A percentile compares a stretch with the other conserved stretches of the same genome.
Evolutionary conservation across 53 echinoderm and acorn worm species (phyloP).

Genomic region (Patiria pectinifera): DNA sequence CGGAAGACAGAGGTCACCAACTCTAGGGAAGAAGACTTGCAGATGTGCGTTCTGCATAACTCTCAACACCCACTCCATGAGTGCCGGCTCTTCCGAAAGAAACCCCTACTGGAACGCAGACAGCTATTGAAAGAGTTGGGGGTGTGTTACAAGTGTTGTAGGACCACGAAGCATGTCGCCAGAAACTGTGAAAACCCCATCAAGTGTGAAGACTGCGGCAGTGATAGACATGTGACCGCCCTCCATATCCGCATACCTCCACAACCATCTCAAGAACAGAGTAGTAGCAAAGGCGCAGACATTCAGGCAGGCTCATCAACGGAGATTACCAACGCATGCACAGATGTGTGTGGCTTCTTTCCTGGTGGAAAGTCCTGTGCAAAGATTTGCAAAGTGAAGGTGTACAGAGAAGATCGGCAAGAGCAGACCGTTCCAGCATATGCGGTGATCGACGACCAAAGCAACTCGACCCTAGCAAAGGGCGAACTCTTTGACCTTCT

Average conservation of each 20-base stretch:
- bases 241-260: conserved; percentile 7
- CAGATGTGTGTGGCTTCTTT: neutral
- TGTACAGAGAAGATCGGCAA: neutral
- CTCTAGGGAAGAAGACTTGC: neutral
- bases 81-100: conserved; percentile 38
- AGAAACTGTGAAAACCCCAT: conserved; percentile 15
- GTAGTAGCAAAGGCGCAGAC: conserved; percentile 16
- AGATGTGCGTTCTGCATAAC: conserved; percentile 47
- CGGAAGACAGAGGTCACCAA: neutral
- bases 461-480: conserved; percentile 18
- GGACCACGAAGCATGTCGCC: conserved; percentile 25
- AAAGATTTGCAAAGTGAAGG: neutral
- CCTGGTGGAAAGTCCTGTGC: neutral
- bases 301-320: conserved; percentile 13
- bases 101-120: conserved; percentile 1
- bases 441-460: neutral
- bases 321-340: conserved; percentile 19
- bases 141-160: conserved; percentile 60
- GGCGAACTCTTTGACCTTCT: too few species aligned
- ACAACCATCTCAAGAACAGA: neutral
- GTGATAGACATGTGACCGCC: conserved; percentile 35
- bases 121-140: conserved; percentile 31
- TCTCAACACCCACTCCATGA: conserved; percentile 40
- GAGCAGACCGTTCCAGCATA: neutral
- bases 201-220: conserved; percentile 36